Base-by-base conservation (phyloP, 2,113 vertebrate species). In the Conger conger region DNA sequence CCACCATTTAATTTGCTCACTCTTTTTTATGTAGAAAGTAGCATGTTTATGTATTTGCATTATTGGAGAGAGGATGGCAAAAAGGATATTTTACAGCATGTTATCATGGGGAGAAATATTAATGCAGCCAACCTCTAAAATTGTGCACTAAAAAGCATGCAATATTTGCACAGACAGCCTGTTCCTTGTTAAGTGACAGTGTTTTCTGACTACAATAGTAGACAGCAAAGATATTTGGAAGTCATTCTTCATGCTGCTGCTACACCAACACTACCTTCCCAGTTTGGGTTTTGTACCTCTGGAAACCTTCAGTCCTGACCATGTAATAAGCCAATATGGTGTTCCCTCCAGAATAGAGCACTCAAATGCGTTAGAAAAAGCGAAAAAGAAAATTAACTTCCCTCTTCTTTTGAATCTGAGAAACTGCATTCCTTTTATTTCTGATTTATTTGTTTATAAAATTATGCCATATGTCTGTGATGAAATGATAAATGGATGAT, bases 401-500 rank as follows among this genome's bases (percentile, higher is more conserved):
- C 33, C n/a, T 73, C 68, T 33, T 73, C 27, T 7, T 73, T 13
- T 30, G 27, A 13, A 33, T 2, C 11, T 73, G 68, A 73, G 27
- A 73, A 13, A 73, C n/a, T 73, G n/a, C 27, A 13, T 73, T 73
- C 4, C 23, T 73, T 30, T 30, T 13, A 11, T n/a, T 33, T 73
- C 15, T 8, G 45, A 50, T 13, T 50, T 73, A 73, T 73, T 73
- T 73, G n/a, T 73, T n/a, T 73, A 30, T 63, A 2, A 87, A 80
- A 88, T 92, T 88, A 90, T 91, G 87, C 89, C 84, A 81, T 85
- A 86, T 42, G 80, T 54, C 30, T 23, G 82, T 86, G 89, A 87
- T 90, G 88, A 91, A 90, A 90, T 86, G 90, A 93, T 91, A 89
- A 89, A 79, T 82, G 82, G 85, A 88, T 80, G 57, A 18, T 57